phyloP scores from a whole-genome alignment of 2,113 vertebrate species.

The Brachionichthys hirsutus region DNA sequence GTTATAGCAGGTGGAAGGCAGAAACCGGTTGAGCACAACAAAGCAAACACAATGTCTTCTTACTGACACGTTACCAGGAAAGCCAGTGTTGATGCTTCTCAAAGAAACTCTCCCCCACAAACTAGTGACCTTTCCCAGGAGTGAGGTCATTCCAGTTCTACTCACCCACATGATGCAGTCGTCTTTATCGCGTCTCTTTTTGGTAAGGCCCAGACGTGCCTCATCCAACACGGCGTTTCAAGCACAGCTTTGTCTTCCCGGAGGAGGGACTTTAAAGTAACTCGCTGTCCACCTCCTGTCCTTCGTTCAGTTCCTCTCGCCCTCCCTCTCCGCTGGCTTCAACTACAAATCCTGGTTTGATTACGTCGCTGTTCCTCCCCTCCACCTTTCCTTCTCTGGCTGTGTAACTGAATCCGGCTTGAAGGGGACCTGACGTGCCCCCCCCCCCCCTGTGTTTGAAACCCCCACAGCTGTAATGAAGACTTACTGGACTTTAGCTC shows the following conservation, averaged over 20 bases:
- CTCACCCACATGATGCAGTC: slow-evolving; percentile 70
- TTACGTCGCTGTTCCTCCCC: slow-evolving; percentile 1
- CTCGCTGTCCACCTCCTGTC: slow-evolving; percentile 10
- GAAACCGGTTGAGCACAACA: too few species aligned
- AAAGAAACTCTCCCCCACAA: too few species aligned
- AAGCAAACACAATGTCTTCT: too few species aligned
- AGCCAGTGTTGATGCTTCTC: too few species aligned
- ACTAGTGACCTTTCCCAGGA: too few species aligned
- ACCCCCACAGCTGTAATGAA: slow-evolving; percentile 15
- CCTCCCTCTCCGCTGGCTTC: slow-evolving; percentile 8
- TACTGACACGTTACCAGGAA: too few species aligned
- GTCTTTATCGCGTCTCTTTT: slow-evolving; percentile 5
- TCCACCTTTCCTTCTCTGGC: slow-evolving; percentile 15
- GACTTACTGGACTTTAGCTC: neutral
- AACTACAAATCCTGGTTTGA: slow-evolving; percentile 9
- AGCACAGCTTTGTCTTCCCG: slow-evolving; percentile 16
- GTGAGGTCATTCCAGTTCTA: slow-evolving; percentile 7
- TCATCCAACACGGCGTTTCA: slow-evolving; percentile 8
- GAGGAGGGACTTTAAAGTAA: slow-evolving; percentile 23
- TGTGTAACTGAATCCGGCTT: slow-evolving; percentile 44
- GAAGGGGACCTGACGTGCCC: slow-evolving; percentile 26
- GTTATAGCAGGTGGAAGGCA: too few species aligned
- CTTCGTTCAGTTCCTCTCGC: slow-evolving; percentile 12
- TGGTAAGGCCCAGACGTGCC: slow-evolving; percentile 7
- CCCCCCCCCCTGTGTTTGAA: slow-evolving; percentile 16